Evolutionary conservation across 2,888 invertebrate species (phyloP).

Genomic region (Gandaritis pyraliata): DNA sequence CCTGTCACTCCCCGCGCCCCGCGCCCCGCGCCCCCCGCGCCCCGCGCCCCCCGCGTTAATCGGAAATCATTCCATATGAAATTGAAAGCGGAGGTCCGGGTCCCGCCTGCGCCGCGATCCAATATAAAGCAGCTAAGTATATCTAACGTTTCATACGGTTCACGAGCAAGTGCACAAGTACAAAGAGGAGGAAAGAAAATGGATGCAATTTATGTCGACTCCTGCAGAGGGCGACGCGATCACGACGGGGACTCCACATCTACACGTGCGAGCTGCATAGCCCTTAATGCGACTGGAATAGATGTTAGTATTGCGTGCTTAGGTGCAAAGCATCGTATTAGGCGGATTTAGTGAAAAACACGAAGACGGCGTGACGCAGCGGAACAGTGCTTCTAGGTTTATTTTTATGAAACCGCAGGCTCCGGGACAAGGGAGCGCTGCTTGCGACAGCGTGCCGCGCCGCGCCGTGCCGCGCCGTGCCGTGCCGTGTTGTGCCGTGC

Average conservation of each 20-base stretch:
- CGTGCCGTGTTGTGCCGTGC: too few relatives aligned
- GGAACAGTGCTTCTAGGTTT: conserved; percentile 23
- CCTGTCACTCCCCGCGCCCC: conserved; percentile 35
- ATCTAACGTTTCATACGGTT: conserved; percentile 19
- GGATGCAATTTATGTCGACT: conserved; percentile 50
- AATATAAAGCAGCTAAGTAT: conserved; percentile 39
- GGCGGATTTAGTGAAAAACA: conserved; percentile 44
- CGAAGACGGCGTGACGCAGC: conserved; percentile 39
- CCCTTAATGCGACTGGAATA: conserved; percentile 15
- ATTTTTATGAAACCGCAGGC: conserved; percentile 23
- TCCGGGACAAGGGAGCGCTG: conserved; percentile 7
- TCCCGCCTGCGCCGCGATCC: conserved; percentile 4
- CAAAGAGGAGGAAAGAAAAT: conserved; percentile 45
- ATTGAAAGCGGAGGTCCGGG: conserved; percentile 33
- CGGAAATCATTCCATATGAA: conserved; percentile 44
- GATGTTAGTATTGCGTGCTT: conserved; percentile 21
- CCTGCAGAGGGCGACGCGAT: conserved; percentile 36
- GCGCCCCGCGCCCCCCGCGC: too few relatives aligned
- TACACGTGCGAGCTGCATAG: conserved; percentile 2
- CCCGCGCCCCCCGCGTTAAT: conserved; percentile 24
- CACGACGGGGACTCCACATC: conserved; percentile 26
- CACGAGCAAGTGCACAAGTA: conserved; percentile 34
- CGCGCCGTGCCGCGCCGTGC: too few relatives aligned
- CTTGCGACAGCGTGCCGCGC: conserved; percentile 10
- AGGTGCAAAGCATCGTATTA: conserved; percentile 33